These are phyloP conservation scores for Hyposoter dolosus DNA, from an alignment of 2,888 invertebrate genomes.

Conservation along the genomic window DNA sequence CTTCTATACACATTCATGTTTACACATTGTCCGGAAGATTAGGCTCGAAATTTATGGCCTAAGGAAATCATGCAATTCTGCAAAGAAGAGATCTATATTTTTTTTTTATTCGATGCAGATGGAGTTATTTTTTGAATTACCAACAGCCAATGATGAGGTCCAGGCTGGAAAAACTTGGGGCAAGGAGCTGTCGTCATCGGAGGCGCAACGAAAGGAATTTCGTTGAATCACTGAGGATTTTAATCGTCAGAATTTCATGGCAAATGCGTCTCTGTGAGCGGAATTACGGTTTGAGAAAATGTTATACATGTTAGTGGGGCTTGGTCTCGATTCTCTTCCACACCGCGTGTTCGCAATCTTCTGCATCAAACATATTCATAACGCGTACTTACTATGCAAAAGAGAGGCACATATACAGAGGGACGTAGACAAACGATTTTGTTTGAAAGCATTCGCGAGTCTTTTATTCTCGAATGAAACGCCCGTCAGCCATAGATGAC, in stretches of 20 bases:
- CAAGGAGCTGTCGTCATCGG: not conserved
- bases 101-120: not conserved
- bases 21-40: constrained; percentile 10
- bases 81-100: not conserved
- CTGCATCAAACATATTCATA: constrained; percentile 82
- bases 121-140: not conserved
- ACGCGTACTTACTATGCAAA: constrained; percentile 77
- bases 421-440: constrained; percentile 29
- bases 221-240: not conserved
- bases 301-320: not conserved
- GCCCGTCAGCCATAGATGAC: constrained; percentile 77
- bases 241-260: not conserved
- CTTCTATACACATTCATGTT: constrained; percentile 20
- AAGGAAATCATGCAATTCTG: not conserved
- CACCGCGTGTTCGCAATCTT: constrained; percentile 68
- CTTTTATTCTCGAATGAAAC: constrained; percentile 77
- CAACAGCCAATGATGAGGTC: not conserved
- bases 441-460: constrained; percentile 63
- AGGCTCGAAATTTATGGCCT: not conserved
- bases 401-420: not conserved
- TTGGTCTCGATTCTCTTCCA: constrained; percentile 43
- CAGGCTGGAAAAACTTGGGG: not conserved
- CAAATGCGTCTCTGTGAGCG: not conserved
- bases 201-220: not conserved
- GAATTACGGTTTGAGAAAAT: not conserved